A percentile compares a stretch with the other conserved stretches of the same genome.
phyloP scores from a whole-genome alignment of 2,113 vertebrate species.

The Calonectris borealis region DNA sequence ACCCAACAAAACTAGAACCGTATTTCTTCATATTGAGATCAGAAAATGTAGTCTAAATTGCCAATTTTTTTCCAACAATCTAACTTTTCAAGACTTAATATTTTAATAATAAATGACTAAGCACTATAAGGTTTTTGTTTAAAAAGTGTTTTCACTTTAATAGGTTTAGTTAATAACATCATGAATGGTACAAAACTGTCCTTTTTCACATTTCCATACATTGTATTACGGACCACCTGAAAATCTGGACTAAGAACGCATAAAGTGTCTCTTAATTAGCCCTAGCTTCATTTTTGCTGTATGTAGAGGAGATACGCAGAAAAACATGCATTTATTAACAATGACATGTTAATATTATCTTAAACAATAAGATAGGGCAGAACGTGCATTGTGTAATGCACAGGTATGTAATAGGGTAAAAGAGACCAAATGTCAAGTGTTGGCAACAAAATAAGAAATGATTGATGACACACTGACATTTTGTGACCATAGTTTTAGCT shows the following conservation, averaged over 20 bases:
- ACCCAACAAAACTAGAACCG: neutral
- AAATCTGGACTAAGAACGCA: constrained; percentile 76
- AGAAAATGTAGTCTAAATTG: neutral
- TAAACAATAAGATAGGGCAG: constrained; percentile 61
- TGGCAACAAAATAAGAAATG: constrained; percentile 43
- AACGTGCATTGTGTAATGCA: constrained; percentile 49
- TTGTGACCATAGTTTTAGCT: constrained; percentile 53
- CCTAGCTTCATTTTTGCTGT: constrained; percentile 66
- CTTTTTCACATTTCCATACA: constrained; percentile 81
- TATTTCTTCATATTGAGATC: neutral
- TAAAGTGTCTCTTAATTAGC: constrained; percentile 71
- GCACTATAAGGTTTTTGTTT: constrained; percentile 73
- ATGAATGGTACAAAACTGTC: constrained; percentile 81
- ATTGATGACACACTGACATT: constrained; percentile 50
- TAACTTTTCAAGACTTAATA: neutral
- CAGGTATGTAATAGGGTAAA: constrained; percentile 11
- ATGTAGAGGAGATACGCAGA: constrained; percentile 57
- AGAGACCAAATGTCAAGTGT: constrained; percentile 52
- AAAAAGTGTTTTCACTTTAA: constrained; percentile 81
- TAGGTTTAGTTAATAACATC: constrained; percentile 82
- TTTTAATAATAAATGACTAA: constrained; percentile 59
- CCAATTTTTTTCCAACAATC: neutral
- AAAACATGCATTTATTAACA: constrained; percentile 74
- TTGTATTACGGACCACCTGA: constrained; percentile 75
- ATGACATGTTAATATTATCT: constrained; percentile 54